These are phyloP conservation scores for Tragelaphus scriptus DNA, from an alignment of 2,113 vertebrate species.

Conservation along the genomic window DNA sequence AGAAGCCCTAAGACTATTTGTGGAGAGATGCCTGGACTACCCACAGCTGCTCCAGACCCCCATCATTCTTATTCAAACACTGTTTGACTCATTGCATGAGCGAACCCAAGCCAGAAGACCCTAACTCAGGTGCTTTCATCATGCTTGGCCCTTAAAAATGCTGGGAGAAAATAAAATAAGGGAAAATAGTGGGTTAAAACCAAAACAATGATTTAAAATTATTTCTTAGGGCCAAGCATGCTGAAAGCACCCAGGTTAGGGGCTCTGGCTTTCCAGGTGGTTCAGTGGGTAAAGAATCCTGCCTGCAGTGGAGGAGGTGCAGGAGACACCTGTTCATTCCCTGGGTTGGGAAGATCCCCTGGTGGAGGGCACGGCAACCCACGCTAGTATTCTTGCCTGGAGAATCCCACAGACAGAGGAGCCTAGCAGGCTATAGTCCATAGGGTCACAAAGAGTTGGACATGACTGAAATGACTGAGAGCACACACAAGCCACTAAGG, in stretches of 20 bases:
- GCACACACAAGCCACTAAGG: background rate
- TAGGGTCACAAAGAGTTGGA: background rate
- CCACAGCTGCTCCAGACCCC: background rate
- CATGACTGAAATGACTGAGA: background rate
- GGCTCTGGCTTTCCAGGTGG: background rate
- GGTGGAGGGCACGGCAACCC: background rate
- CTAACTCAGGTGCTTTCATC: background rate
- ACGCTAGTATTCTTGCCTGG: background rate
- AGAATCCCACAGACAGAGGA: background rate
- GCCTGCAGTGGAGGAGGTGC: background rate
- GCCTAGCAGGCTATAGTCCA: background rate
- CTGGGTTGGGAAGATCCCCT: background rate
- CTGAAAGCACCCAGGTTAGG: background rate
- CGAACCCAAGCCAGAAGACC: rapidly evolving
- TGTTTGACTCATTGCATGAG: background rate
- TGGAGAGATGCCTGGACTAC: background rate
- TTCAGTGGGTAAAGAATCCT: background rate
- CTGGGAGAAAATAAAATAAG: background rate
- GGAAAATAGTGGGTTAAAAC: background rate
- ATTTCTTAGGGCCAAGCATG: background rate
- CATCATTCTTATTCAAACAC: background rate
- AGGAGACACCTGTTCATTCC: background rate
- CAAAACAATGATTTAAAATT: background rate
- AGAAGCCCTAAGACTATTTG: background rate
- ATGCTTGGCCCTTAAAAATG: background rate